Percentiles rank a stretch among this genome's conserved stretches.
Evolutionary conservation across 2,888 invertebrate species (phyloP).

Genomic region (Augiades crinisus): DNA sequence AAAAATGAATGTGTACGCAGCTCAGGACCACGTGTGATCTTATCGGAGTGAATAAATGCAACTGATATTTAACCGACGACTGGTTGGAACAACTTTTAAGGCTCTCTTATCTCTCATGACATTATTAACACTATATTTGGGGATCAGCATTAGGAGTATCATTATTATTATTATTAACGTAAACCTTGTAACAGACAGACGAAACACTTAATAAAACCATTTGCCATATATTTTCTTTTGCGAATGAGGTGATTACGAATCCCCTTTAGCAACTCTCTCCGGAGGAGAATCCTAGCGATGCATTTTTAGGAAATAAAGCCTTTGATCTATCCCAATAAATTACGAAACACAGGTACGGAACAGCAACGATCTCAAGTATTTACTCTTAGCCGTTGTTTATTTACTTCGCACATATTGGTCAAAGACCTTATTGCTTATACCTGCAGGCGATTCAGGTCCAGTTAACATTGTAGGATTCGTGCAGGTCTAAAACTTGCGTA

Average conservation of each 20-base stretch:
- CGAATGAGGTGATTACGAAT: too few relatives aligned
- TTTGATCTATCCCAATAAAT: too few relatives aligned
- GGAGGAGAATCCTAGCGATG: too few relatives aligned
- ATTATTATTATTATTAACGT: too few relatives aligned
- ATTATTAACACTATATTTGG: conserved; percentile 2
- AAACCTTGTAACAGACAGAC: too few relatives aligned
- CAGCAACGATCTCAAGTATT: too few relatives aligned
- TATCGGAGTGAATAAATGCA: conserved; percentile 5
- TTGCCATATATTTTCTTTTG: too few relatives aligned
- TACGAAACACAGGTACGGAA: not conserved
- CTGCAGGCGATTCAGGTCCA: not conserved
- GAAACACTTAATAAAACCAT: too few relatives aligned
- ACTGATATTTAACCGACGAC: conserved; percentile 13
- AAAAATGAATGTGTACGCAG: not conserved
- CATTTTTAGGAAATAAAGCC: too few relatives aligned
- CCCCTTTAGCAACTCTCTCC: too few relatives aligned
- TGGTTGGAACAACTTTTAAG: conserved; percentile 16
- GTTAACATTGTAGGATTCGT: conserved; percentile 7
- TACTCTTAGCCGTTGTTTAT: not conserved
- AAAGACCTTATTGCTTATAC: not conserved
- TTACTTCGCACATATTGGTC: not conserved
- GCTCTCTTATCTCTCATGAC: conserved; percentile 10
- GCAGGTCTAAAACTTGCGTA: conserved; percentile 16
- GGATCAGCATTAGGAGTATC: not conserved
- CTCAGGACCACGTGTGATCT: conserved; percentile 1